phyloP scores from a whole-genome alignment of 2,797 vertebrate species.

The Mormyrus proboscirostris region DNA sequence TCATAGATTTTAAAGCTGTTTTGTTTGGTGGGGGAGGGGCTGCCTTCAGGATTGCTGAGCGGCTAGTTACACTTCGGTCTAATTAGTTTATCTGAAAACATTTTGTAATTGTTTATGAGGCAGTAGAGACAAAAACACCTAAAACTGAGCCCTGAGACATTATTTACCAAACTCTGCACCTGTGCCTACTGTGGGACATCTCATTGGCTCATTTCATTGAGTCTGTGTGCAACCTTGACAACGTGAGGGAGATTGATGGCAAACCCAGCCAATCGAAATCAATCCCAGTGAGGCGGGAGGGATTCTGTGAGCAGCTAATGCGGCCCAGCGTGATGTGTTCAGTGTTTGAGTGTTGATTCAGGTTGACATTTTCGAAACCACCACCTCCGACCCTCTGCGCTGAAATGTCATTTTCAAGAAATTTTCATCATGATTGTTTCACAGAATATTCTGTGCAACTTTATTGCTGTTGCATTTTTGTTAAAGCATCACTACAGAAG shows the following conservation, averaged over 20 bases:
- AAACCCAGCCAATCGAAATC: not conserved
- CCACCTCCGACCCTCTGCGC: not conserved
- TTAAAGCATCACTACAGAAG: not conserved
- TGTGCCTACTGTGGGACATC: not conserved
- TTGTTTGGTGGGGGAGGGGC: not conserved
- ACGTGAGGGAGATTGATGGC: not conserved
- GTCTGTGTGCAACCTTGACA: not conserved
- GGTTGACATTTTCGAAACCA: not conserved
- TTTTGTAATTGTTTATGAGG: conserved; percentile 5
- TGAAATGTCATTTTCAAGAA: not conserved
- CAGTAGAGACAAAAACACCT: not conserved
- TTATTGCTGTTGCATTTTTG: not conserved
- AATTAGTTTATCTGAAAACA: conserved; percentile 2
- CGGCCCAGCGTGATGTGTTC: not conserved
- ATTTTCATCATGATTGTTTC: not conserved
- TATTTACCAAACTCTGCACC: not conserved
- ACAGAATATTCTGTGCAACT: not conserved
- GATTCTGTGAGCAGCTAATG: not conserved
- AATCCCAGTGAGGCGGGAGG: not conserved
- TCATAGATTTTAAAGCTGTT: not conserved
- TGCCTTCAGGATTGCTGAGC: not conserved
- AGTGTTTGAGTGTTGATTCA: not conserved
- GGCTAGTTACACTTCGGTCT: not conserved
- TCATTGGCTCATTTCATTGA: not conserved
- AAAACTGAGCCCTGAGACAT: not conserved